Base-by-base conservation (phyloP, 2,888 invertebrate species). In the Tupiocoris notatus region DNA sequence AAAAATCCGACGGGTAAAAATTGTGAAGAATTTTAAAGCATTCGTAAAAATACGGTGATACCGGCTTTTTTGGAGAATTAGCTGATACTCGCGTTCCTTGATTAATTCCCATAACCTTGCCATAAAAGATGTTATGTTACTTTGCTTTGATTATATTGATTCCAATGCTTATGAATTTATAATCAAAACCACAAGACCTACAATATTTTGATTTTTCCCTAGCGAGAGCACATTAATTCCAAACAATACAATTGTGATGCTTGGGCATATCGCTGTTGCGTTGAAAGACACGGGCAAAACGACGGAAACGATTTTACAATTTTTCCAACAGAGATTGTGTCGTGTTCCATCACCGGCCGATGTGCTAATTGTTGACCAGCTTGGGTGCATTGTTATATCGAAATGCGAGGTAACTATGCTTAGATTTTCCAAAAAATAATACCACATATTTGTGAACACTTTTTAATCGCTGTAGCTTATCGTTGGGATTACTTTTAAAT, bases 301-400 rank as follows among this genome's bases (percentile, higher is more conserved):
- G 0, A 95, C 96, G 0, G 95, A 96, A 81, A 95, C 95, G 0
- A 96, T 98, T 79, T 86, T 98, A 58, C 96, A 97, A 84, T 98
- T 99, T 84, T 96, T 98, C 83, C 96, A 97, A 82, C 98, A 99
- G 84, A 88, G 88, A 25, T 92, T 99, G 83, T 97, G 97, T 82
- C 91, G 95, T 59, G 93, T 96, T 0, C 96, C 98, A 0, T 90
- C 92, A 6, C 89, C 92, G 6, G 87, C 98, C 78, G 98, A 99
- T 84, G 92, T 92, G 0, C 85, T 98, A 23, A 99, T 99, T 81
- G 95, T 99, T 3, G 96, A 97, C 84, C 98, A 98, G 85, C 87
- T 99, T 64, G 98, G 98, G 16, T 96, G 96, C 83, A 98, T 99
- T 92, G 93, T 98, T 77, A 94, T 99, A 74, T 95, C 97, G 0